These are phyloP conservation scores for Theristicus caerulescens DNA, from an alignment of 2,113 vertebrate species.

Conservation along the genomic window DNA sequence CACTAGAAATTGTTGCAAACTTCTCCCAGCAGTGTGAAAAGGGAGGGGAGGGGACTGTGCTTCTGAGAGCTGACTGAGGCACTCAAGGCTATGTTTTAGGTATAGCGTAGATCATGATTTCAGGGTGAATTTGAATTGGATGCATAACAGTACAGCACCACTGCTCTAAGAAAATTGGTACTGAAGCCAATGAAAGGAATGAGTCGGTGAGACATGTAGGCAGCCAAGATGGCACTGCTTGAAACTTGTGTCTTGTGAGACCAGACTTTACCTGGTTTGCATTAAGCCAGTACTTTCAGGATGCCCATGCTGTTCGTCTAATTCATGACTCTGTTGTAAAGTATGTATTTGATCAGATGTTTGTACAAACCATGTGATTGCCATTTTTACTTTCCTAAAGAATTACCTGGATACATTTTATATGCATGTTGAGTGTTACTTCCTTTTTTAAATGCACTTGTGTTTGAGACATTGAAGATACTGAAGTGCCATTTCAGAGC, in stretches of 20 bases:
- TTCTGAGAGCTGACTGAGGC: background rate
- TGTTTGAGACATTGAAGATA: background rate
- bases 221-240: background rate
- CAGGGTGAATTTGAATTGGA: background rate
- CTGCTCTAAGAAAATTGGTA: background rate
- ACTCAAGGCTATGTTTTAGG: background rate
- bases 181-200: background rate
- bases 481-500: background rate
- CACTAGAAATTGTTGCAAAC: background rate
- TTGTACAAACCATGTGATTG: background rate
- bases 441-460: background rate
- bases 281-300: background rate
- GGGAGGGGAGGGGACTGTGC: background rate
- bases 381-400: background rate
- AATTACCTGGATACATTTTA: background rate
- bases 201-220: background rate
- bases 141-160: background rate
- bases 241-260: background rate
- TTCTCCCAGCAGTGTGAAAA: background rate
- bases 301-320: background rate
- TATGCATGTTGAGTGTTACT: background rate
- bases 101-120: background rate
- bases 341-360: background rate
- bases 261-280: background rate
- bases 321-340: background rate